phyloP scores from a whole-genome alignment of 2,888 invertebrate species.

The Anaspis maculata region DNA sequence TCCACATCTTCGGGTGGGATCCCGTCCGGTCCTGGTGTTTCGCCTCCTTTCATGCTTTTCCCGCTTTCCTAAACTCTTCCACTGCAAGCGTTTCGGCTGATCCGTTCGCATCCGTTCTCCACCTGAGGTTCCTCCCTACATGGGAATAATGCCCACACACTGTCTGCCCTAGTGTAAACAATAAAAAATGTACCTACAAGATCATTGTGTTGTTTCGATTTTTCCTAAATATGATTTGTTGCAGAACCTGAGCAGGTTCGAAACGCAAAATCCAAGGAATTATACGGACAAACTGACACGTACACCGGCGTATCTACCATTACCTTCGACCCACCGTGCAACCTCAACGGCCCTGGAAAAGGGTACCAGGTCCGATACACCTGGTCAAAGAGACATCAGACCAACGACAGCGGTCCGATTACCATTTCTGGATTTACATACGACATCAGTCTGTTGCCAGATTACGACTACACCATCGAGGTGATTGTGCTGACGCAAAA shows the following conservation, averaged over 20 bases:
- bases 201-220: too few relatives aligned
- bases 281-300: not conserved
- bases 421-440: not conserved
- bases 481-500: constrained; percentile 9
- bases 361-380: not conserved
- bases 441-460: constrained; percentile 15
- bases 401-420: not conserved
- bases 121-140: too few relatives aligned
- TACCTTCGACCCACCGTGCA: not conserved
- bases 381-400: not conserved
- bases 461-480: constrained; percentile 15
- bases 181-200: too few relatives aligned
- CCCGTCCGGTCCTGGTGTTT: too few relatives aligned
- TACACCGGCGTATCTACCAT: not conserved
- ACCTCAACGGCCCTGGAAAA: not conserved
- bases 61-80: too few relatives aligned
- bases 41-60: too few relatives aligned
- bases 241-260: not conserved
- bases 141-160: too few relatives aligned
- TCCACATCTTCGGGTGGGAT: too few relatives aligned
- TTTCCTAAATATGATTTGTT: too few relatives aligned
- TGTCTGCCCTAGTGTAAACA: too few relatives aligned
- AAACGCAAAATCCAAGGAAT: not conserved
- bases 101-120: too few relatives aligned
- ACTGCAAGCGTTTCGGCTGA: too few relatives aligned